Percentiles rank a stretch among this genome's conserved stretches.
These are phyloP conservation scores for Caenorhabditis tropicalis DNA, from an alignment of 1,140 invertebrate species.

Conservation along the genomic window DNA sequence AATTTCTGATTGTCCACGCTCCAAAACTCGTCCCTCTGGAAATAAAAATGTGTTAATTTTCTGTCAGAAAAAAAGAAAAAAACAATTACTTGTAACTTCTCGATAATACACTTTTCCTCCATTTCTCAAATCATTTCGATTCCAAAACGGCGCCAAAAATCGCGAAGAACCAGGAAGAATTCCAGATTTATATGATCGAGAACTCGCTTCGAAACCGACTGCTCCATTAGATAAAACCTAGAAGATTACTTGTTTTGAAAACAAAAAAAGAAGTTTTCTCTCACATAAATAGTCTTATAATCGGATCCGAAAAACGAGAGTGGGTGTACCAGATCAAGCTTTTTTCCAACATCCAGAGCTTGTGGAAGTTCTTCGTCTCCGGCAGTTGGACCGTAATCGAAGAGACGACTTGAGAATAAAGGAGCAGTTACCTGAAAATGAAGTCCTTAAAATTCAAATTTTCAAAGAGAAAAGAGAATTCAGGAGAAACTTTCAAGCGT, in stretches of 20 bases:
- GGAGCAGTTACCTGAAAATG: slow-evolving; percentile 70
- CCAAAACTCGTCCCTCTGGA: slow-evolving; percentile 68
- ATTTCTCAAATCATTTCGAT: slow-evolving; percentile 69
- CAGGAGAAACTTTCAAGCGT: too few relatives aligned
- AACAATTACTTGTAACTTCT: slow-evolving; percentile 57
- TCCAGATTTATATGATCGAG: slow-evolving; percentile 63
- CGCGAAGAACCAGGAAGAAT: slow-evolving; percentile 60
- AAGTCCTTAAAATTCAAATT: too few relatives aligned
- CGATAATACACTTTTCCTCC: slow-evolving; percentile 70
- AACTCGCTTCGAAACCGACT: slow-evolving; percentile 68
- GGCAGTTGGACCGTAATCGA: slow-evolving; percentile 68
- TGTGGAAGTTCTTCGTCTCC: slow-evolving; percentile 65
- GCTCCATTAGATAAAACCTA: slow-evolving; percentile 65
- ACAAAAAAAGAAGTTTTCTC: not conserved
- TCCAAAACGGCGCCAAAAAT: slow-evolving; percentile 68
- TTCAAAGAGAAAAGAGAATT: too few relatives aligned
- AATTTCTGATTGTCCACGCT: slow-evolving; percentile 70
- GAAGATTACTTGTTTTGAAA: not conserved
- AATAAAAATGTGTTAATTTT: not conserved
- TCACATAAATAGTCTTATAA: slow-evolving; percentile 64
- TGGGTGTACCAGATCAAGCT: slow-evolving; percentile 63
- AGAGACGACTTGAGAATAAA: slow-evolving; percentile 69
- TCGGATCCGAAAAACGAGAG: slow-evolving; percentile 67
- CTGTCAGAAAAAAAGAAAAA: not conserved
- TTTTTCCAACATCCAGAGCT: slow-evolving; percentile 64